phyloP scores from a whole-genome alignment of 2,797 vertebrate species.

The Microcaecilia unicolor region DNA sequence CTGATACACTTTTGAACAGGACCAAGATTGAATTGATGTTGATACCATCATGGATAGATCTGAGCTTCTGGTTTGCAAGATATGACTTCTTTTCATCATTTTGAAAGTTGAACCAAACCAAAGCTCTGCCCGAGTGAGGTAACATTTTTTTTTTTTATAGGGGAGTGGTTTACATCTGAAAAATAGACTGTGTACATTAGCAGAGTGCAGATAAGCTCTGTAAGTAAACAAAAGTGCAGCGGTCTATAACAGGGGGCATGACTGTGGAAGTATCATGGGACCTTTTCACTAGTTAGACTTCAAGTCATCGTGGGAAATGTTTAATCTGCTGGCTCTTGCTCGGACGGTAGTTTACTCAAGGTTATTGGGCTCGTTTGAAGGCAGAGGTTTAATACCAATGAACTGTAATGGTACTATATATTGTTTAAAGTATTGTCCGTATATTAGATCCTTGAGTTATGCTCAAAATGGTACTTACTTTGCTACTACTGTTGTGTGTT shows the following conservation, averaged over 20 bases:
- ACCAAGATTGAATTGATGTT: no score
- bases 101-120: slow-evolving; percentile 11
- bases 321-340: slow-evolving; percentile 30
- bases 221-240: slow-evolving; percentile 25
- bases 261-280: slow-evolving; percentile 16
- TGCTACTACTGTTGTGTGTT: no score
- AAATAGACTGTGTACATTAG: slow-evolving; percentile 8
- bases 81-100: slow-evolving; percentile 1
- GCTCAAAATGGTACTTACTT: no score
- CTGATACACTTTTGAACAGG: no score
- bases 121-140: slow-evolving; percentile 16
- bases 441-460: no score
- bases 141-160: slow-evolving; percentile 8
- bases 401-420: no score
- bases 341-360: no score
- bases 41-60: no score
- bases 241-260: slow-evolving; percentile 15
- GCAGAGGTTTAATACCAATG: slow-evolving; percentile 27
- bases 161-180: slow-evolving; percentile 17
- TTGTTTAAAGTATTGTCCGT: no score
- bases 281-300: slow-evolving; percentile 28
- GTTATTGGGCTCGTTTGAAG: slow-evolving; percentile 35
- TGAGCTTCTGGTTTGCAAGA: background rate
- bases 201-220: slow-evolving; percentile 25
- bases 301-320: slow-evolving; percentile 36